Percentiles rank a stretch among this genome's conserved stretches.
Conservation (phyloP, 2,888 invertebrate species). For the Microctonus brassicae region DNA sequence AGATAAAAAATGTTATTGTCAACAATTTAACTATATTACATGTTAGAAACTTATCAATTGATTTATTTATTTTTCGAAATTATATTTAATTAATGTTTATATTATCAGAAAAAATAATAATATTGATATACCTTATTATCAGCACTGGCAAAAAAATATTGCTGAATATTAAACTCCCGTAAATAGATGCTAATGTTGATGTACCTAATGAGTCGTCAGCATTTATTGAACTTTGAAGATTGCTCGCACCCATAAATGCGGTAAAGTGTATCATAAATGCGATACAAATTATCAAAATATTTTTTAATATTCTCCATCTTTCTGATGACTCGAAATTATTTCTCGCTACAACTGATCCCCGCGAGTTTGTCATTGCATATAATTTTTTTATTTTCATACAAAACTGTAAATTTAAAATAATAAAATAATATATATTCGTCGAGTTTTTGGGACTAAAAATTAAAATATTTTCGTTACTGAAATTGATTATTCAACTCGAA, state of each 20-base stretch:
- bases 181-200: conserved; percentile 86
- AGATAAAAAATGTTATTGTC: neutral
- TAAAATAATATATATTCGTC: neutral
- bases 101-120: neutral
- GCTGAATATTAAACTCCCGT: conserved; percentile 88
- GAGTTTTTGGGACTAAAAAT: no score
- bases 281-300: conserved; percentile 85
- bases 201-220: conserved; percentile 86
- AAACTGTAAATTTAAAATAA: neutral
- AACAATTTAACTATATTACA: neutral
- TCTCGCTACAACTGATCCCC: conserved; percentile 44
- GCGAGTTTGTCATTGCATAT: conserved; percentile 46
- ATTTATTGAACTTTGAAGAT: conserved; percentile 88
- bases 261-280: conserved; percentile 95
- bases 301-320: conserved; percentile 84
- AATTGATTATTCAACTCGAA: no score
- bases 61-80: neutral
- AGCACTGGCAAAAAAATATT: conserved; percentile 90
- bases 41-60: neutral
- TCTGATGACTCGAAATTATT: conserved; percentile 71
- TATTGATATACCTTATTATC: conserved; percentile 80
- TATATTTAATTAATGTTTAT: neutral
- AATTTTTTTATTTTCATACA: conserved; percentile 13
- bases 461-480: no score
- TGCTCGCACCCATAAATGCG: conserved; percentile 89